Conservation (phyloP, 2,888 invertebrate genomes). For the Lacanobia oleracea region DNA sequence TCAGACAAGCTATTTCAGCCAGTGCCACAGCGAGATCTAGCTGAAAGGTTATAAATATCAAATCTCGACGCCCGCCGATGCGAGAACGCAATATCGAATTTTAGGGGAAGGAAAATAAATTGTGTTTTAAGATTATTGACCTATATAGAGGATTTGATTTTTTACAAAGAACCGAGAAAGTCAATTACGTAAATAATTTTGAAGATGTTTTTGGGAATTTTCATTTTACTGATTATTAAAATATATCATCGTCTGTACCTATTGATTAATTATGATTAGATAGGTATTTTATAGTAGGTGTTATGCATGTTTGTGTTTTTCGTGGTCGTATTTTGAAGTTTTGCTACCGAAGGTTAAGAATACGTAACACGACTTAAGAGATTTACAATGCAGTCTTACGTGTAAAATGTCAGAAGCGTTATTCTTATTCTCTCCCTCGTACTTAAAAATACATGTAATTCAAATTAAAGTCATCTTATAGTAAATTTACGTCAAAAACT, state of each 20-base stretch:
- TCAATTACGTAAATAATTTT: neutral
- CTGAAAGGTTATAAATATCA: constrained; percentile 40
- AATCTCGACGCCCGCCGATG: constrained; percentile 35
- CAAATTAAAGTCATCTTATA: no score
- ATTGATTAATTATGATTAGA: constrained; percentile 15
- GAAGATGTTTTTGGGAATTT: constrained; percentile 10
- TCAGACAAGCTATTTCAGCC: constrained; percentile 11
- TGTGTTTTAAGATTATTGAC: constrained; percentile 47
- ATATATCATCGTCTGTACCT: constrained; percentile 14
- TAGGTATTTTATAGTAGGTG: constrained; percentile 15
- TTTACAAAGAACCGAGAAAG: constrained; percentile 1
- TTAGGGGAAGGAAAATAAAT: constrained; percentile 48
- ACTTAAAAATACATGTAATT: no score
- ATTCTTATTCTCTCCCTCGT: no score
- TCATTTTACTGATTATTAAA: neutral
- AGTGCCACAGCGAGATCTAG: constrained; percentile 6
- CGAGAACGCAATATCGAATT: constrained; percentile 45
- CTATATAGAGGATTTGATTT: constrained; percentile 21
- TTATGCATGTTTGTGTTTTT: neutral
- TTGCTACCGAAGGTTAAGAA: neutral
- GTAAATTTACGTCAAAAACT: no score
- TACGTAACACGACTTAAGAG: neutral
- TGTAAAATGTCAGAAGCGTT: no score
- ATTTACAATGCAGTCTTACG: neutral
- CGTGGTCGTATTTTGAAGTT: neutral